Percentiles rank a stretch among this genome's conserved stretches.
phyloP scores from a whole-genome alignment of 1,140 invertebrate species.

The Papilio polytes region DNA sequence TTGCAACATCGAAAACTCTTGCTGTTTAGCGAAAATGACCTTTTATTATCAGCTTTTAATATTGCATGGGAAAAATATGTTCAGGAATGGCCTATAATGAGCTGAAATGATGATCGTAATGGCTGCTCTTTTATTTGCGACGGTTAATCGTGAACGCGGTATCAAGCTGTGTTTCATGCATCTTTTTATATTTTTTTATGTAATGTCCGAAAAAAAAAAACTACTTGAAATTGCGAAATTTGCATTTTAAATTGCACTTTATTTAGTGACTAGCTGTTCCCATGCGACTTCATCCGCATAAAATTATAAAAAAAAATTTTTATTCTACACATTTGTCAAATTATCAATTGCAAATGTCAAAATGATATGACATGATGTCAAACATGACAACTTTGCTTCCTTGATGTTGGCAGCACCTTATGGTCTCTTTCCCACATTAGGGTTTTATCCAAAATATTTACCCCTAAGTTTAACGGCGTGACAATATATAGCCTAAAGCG shows the following conservation, averaged over 20 bases:
- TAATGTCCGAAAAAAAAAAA: background rate
- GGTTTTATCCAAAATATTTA: no score
- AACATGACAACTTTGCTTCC: no score
- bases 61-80: constrained; percentile 11
- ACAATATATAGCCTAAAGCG: no score
- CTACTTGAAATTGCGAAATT: background rate
- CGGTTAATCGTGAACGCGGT: background rate
- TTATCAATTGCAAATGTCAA: no score
- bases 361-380: no score
- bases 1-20: background rate
- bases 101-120: constrained; percentile 24
- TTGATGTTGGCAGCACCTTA: no score
- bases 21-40: constrained; percentile 10
- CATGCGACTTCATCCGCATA: no score
- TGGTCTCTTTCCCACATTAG: no score
- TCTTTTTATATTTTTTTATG: background rate
- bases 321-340: no score
- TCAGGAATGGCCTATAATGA: constrained; percentile 23
- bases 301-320: no score
- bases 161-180: constrained; percentile 3
- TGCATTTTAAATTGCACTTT: background rate
- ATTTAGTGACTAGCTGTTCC: no score
- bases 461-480: no score
- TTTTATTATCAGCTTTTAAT: constrained; percentile 21
- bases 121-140: constrained; percentile 11